A percentile compares a stretch with the other conserved stretches of the same genome.
phyloP scores from a whole-genome alignment of 2,113 vertebrate species.

The Cyphomyrus discorhynchus region DNA sequence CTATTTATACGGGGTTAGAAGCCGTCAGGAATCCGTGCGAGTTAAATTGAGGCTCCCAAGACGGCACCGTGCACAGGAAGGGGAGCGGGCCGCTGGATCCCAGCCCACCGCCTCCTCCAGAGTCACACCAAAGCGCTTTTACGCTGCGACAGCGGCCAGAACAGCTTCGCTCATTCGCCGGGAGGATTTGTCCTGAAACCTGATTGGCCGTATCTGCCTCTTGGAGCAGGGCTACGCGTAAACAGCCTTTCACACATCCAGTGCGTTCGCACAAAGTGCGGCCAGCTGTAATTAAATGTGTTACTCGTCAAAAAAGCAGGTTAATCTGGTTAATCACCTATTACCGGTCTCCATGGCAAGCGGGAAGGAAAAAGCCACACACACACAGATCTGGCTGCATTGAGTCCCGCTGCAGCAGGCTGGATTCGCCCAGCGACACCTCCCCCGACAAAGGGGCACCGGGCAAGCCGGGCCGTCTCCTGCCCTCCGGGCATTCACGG shows the following conservation, averaged over 20 bases:
- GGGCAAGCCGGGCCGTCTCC: neutral
- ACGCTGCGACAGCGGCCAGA: neutral
- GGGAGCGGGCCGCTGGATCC: neutral
- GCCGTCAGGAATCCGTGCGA: neutral
- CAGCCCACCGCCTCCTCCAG: neutral
- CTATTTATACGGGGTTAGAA: slow-evolving; percentile 1
- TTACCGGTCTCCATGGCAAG: neutral
- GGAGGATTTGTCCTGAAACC: neutral
- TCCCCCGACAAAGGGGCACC: neutral
- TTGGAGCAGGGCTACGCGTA: neutral
- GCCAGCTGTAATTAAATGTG: neutral
- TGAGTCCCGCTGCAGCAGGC: neutral
- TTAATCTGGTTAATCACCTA: slow-evolving; percentile 11
- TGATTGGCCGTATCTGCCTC: neutral
- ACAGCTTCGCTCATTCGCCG: neutral
- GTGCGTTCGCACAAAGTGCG: neutral
- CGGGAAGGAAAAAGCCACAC: neutral
- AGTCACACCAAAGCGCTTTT: neutral
- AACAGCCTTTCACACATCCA: neutral
- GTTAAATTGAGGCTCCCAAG: slow-evolving; percentile 6
- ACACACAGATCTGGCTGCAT: neutral
- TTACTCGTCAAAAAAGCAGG: neutral
- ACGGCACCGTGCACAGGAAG: neutral
- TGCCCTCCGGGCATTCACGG: neutral
- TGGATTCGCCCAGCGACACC: neutral